Conservation (phyloP, 2,113 vertebrate genomes). For the Corythornis cristatus region DNA sequence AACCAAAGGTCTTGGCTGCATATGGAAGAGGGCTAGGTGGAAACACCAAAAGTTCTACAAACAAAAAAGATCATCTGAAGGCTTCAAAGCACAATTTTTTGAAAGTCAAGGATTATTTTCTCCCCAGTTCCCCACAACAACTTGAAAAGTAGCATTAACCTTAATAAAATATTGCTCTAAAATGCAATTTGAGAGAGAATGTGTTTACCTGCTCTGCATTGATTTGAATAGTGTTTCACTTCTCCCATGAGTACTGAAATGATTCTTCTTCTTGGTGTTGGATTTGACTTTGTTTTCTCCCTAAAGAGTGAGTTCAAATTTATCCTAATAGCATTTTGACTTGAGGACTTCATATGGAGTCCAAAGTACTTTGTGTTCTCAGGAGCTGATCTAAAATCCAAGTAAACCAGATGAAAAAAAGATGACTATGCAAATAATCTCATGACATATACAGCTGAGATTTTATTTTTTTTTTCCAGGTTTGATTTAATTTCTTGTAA, state of each 20-base stretch:
- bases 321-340: conserved; percentile 39
- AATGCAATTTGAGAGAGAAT: conserved; percentile 7
- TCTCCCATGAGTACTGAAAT: conserved; percentile 15
- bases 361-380: conserved; percentile 12
- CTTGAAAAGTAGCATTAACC: neutral
- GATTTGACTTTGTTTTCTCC: conserved; percentile 28
- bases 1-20: neutral
- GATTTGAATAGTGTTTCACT: conserved; percentile 8
- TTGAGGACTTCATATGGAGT: conserved; percentile 32
- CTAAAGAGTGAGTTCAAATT: conserved; percentile 32
- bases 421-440: neutral
- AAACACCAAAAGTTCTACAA: neutral
- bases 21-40: neutral
- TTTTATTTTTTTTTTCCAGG: neutral
- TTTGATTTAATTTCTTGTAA: conserved; percentile 8
- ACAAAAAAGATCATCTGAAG: conserved; percentile 30
- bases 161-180: conserved; percentile 41
- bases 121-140: neutral
- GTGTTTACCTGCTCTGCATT: conserved; percentile 6
- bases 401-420: conserved; percentile 1
- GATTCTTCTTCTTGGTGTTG: conserved; percentile 25
- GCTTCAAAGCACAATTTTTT: neutral
- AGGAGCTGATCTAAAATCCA: neutral
- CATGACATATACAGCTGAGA: neutral
- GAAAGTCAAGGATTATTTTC: conserved; percentile 1